Base-by-base conservation (phyloP, 2,113 vertebrate species). In the Lepisosteus oculatus region DNA sequence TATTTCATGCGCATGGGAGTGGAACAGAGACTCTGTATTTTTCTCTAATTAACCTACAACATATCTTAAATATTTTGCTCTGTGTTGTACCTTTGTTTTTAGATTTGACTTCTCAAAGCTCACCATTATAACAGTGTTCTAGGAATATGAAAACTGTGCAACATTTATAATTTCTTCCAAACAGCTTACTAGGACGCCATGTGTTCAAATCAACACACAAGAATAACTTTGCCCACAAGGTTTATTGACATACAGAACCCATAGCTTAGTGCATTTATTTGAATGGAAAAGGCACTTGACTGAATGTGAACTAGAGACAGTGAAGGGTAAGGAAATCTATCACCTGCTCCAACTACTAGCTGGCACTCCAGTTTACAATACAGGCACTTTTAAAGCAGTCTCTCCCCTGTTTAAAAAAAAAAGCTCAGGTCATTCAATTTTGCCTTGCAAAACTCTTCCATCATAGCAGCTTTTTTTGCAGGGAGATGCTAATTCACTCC, bases 321-420 rank as follows among this genome's bases (percentile, higher is more conserved):
- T 90, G 87, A 94, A 90, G 86, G 78, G 66, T 45, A 61, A 55
- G 43, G 29, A 11, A 70, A 68, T 62, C 85, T 89, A 92, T 83
- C 84, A 83, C 86, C 89, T 81, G 80, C 59, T 85, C 81, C 83
- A 90, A 86, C 85, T 80, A 84, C 88, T 89, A 82, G 85, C 85
- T 91, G 91, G 91, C 57, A 64, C 87, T 90, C 79, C 83, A 83
- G 86, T 91, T 89, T 89, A 86, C 90, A 91, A 79, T 77, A 92
- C 95, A 95, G 94, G 95, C 93, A 95, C 94, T 94, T 94, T 78
- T 88, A 90, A 94, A 94, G 92, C 91, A 92, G 83, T 91, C 92
- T 88, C 83, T 90, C 79, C 79, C 84, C 41, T 59, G 6, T 12
- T 41, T 29, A 1, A 29, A 29, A 56, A 68, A 55, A 71, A 83